Conservation (phyloP, 2,797 vertebrate genomes). For the Lithobates pipiens region DNA sequence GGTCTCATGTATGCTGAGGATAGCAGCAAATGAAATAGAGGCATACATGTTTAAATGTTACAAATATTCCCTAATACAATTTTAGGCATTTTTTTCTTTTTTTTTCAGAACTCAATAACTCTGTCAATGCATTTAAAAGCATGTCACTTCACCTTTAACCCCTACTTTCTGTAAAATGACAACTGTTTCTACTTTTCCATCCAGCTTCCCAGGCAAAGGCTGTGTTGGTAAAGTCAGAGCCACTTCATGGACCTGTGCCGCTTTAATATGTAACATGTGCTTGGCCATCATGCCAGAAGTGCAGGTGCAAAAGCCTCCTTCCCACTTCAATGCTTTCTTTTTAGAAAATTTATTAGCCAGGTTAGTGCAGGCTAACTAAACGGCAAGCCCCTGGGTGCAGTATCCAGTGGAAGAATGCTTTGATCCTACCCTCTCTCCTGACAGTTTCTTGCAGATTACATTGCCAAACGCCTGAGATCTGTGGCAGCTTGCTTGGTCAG, state of each 20-base stretch:
- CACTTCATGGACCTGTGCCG: constrained; percentile 55
- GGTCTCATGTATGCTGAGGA: background rate
- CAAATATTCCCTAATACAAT: background rate
- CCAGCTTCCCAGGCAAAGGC: constrained; percentile 23
- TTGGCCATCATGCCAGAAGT: constrained; percentile 60
- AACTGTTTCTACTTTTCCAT: constrained; percentile 16
- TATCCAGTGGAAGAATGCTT: constrained; percentile 85
- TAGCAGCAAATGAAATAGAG: background rate
- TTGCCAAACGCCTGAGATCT: constrained; percentile 68
- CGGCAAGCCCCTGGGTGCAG: constrained; percentile 73
- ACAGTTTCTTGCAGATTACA: constrained; percentile 65
- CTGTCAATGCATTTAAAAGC: constrained; percentile 15
- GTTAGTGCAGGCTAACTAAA: constrained; percentile 80
- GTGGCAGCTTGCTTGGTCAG: constrained; percentile 57
- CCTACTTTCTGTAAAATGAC: background rate
- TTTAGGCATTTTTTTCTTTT: background rate
- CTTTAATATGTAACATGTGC: constrained; percentile 54
- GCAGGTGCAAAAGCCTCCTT: constrained; percentile 82
- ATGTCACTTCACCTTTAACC: constrained; percentile 45
- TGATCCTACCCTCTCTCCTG: constrained; percentile 76
- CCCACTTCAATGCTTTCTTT: constrained; percentile 67
- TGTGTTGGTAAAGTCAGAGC: constrained; percentile 6
- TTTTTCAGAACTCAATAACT: background rate
- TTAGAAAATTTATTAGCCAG: constrained; percentile 81
- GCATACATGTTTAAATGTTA: background rate